These are phyloP conservation scores for Pararge aegeria DNA, from an alignment of 1,140 invertebrate genomes.

Conservation along the genomic window DNA sequence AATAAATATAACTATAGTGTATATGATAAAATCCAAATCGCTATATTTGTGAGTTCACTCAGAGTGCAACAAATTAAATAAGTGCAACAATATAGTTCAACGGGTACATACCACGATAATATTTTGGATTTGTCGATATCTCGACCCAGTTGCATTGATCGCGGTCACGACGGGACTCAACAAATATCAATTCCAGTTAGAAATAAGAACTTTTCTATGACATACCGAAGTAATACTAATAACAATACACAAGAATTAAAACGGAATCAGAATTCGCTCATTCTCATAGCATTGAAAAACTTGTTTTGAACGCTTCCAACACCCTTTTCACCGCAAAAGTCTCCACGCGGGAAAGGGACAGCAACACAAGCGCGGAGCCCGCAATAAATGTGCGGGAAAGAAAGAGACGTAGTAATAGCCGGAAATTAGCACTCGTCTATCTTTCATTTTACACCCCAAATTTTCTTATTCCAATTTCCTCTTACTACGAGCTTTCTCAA, in stretches of 20 bases:
- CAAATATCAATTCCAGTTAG: not conserved
- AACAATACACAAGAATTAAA: slow-evolving; percentile 14
- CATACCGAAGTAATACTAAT: not conserved
- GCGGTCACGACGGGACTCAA: too few species aligned
- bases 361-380: slow-evolving; percentile 46
- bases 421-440: slow-evolving; percentile 80
- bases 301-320: slow-evolving; percentile 34
- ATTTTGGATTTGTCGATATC: too few species aligned
- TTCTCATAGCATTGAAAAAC: slow-evolving; percentile 33
- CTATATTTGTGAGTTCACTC: too few species aligned
- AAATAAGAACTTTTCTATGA: not conserved
- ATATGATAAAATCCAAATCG: too few species aligned
- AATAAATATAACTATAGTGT: too few species aligned
- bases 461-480: slow-evolving; percentile 80
- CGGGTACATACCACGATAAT: too few species aligned
- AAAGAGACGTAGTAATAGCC: slow-evolving; percentile 78
- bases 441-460: slow-evolving; percentile 80
- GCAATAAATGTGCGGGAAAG: slow-evolving; percentile 73
- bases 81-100: too few species aligned
- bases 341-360: slow-evolving; percentile 62
- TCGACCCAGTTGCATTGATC: too few species aligned
- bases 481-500: slow-evolving; percentile 55
- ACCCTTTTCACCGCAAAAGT: slow-evolving; percentile 39
- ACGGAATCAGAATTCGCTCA: slow-evolving; percentile 35
- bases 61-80: too few species aligned